These are phyloP conservation scores for Tympanuchus pallidicinctus DNA, from an alignment of 2,113 vertebrate genomes.

Conservation along the genomic window DNA sequence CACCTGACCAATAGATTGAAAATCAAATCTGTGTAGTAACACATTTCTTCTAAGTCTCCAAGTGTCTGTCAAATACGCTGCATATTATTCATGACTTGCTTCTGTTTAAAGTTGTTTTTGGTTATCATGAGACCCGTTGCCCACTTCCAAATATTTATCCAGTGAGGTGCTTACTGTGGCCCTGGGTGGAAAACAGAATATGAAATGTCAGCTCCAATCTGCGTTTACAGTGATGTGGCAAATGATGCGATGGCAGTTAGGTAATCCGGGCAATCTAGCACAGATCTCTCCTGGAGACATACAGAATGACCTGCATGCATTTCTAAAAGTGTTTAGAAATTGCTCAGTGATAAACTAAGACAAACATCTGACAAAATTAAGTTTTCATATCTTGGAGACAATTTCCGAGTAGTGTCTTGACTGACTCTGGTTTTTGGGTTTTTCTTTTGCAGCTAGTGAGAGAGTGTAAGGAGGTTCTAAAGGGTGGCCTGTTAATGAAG, in stretches of 20 bases:
- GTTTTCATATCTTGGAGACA: neutral
- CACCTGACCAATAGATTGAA: neutral
- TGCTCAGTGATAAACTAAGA: neutral
- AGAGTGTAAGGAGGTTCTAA: slow-evolving; percentile 97
- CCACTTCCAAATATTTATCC: neutral
- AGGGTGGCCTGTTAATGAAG: slow-evolving; percentile 97
- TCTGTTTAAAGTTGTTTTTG: neutral
- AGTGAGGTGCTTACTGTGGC: neutral
- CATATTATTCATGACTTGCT: neutral
- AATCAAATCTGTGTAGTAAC: neutral
- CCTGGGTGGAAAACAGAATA: neutral
- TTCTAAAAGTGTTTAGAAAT: neutral
- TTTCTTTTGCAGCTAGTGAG: slow-evolving; percentile 89
- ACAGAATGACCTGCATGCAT: neutral
- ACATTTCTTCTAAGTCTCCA: neutral
- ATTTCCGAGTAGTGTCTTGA: neutral
- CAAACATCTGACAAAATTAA: neutral
- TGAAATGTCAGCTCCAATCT: neutral
- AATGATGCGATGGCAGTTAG: neutral
- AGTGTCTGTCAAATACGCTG: neutral
- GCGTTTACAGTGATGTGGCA: neutral
- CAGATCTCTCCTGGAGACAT: neutral
- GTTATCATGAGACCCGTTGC: neutral
- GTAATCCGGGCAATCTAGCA: neutral
- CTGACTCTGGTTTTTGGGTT: neutral